Conservation (phyloP, 1,140 invertebrate genomes). For the Triops cancriformis region DNA sequence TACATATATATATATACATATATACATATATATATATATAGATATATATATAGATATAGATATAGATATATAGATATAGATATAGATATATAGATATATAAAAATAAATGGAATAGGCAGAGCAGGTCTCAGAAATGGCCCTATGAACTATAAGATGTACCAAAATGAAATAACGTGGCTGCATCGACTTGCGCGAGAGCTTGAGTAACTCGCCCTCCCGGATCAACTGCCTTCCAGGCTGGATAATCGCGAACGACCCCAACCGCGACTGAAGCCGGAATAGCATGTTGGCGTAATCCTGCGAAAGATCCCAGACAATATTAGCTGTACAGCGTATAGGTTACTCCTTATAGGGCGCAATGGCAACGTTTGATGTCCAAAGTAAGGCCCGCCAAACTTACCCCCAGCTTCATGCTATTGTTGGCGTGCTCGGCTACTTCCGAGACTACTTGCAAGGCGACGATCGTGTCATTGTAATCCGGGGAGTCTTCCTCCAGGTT, state of each 20-base stretch:
- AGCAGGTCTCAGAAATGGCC: slow-evolving; percentile 24
- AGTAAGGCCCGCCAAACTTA: slow-evolving; percentile 40
- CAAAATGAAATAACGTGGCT: slow-evolving; percentile 60
- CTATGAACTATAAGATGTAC: slow-evolving; percentile 42
- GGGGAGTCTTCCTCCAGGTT: slow-evolving; percentile 48
- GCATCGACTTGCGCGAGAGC: slow-evolving; percentile 55
- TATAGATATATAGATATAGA: no score
- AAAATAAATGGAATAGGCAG: background rate
- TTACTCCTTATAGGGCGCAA: no score
- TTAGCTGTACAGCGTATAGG: no score
- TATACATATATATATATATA: no score
- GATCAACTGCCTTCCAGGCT: slow-evolving; percentile 56
- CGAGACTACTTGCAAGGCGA: slow-evolving; percentile 57
- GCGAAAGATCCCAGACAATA: slow-evolving; percentile 30
- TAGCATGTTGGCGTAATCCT: slow-evolving; percentile 51
- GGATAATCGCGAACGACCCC: slow-evolving; percentile 55
- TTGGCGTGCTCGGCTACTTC: slow-evolving; percentile 68
- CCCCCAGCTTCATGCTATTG: slow-evolving; percentile 54
- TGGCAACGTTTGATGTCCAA: background rate
- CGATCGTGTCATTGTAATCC: slow-evolving; percentile 57
- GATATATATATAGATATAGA: no score
- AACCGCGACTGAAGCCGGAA: slow-evolving; percentile 49
- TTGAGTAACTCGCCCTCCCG: slow-evolving; percentile 61
- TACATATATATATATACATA: no score
- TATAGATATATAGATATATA: no score